Conservation (phyloP, 1,140 invertebrate genomes). For the Pseudachorutes palmiensis region DNA sequence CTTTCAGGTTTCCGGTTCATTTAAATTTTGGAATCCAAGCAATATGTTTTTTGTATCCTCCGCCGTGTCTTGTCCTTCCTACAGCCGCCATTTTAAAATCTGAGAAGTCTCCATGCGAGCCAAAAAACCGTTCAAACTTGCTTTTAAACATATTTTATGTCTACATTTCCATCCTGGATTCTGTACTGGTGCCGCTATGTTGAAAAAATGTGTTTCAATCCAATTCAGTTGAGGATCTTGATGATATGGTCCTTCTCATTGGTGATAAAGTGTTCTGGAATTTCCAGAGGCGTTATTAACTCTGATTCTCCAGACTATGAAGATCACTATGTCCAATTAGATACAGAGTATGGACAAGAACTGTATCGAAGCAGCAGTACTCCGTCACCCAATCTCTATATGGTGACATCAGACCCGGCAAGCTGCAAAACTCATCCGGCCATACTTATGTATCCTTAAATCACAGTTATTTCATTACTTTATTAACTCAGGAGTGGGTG, state of each 20-base stretch:
- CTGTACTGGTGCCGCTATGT: no score
- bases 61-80: no score
- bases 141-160: no score
- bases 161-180: no score
- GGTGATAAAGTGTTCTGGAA: background rate
- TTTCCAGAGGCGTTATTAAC: background rate
- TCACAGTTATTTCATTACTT: background rate
- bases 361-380: background rate
- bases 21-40: no score
- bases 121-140: no score
- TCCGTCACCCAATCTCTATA: background rate
- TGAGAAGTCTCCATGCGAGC: no score
- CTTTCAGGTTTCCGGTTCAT: no score
- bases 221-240: background rate
- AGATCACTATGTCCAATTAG: background rate
- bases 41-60: no score
- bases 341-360: background rate
- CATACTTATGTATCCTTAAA: background rate
- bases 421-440: no score
- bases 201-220: no score
- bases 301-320: slow-evolving; percentile 2
- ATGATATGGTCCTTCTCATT: background rate
- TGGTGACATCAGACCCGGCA: background rate
- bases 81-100: no score
- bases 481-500: background rate